These are phyloP conservation scores for Meghimatium bilineatum DNA, from an alignment of 2,888 invertebrate species.

Conservation along the genomic window DNA sequence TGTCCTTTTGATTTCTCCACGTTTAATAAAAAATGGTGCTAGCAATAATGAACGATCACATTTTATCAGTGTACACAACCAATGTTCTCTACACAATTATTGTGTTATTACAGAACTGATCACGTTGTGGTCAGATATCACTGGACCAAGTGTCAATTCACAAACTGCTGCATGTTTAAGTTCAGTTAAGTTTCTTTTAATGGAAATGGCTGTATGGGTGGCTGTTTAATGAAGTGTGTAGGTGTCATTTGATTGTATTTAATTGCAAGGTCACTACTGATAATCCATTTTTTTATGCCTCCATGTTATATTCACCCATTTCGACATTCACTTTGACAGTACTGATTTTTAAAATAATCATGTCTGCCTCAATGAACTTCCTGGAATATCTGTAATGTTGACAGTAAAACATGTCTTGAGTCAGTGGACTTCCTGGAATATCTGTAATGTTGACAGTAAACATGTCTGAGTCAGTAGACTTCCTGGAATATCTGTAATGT, in stretches of 20 bases:
- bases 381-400: too few species aligned
- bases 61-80: not conserved
- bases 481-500: too few species aligned
- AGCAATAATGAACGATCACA: conserved; percentile 17
- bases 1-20: not conserved
- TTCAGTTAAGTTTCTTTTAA: not conserved
- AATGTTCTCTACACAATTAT: not conserved
- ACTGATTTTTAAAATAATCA: too few species aligned
- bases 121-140: not conserved
- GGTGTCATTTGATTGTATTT: not conserved
- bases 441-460: too few species aligned
- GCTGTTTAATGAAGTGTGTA: not conserved
- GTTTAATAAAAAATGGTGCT: not conserved
- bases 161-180: not conserved
- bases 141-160: not conserved
- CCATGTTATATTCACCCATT: not conserved
- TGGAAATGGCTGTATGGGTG: not conserved
- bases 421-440: too few species aligned
- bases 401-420: too few species aligned
- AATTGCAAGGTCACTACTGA: not conserved
- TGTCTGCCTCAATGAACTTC: too few species aligned
- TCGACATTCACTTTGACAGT: not conserved
- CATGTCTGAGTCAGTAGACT: too few species aligned
- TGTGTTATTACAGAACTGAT: not conserved
- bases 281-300: not conserved